Percentiles rank a stretch among this genome's conserved stretches.
phyloP scores from a whole-genome alignment of 2,113 vertebrate genomes.

The Naja naja region DNA sequence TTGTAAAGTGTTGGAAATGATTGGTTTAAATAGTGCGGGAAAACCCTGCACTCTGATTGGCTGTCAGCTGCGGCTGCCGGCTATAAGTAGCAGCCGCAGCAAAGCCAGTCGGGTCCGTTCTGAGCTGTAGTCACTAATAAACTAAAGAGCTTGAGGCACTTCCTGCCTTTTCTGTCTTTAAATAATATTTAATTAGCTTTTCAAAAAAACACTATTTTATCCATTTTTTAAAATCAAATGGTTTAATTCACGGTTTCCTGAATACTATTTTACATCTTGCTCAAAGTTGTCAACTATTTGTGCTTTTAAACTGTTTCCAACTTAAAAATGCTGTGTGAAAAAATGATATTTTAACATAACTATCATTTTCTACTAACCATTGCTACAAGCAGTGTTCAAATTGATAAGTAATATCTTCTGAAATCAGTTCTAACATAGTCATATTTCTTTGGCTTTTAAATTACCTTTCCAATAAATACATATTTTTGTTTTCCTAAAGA shows the following conservation, averaged over 20 bases:
- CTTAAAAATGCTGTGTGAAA: not conserved
- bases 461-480: slow-evolving; percentile 23
- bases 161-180: no score
- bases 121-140: no score
- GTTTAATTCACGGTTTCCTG: not conserved
- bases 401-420: not conserved
- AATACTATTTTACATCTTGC: not conserved
- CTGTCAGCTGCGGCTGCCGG: no score
- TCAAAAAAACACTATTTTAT: not conserved
- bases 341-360: not conserved
- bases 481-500: not conserved
- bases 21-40: no score
- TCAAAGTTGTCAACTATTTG: not conserved
- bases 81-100: no score
- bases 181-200: slow-evolving; percentile 1
- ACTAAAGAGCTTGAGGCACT: no score
- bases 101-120: no score
- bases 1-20: no score
- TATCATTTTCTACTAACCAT: not conserved
- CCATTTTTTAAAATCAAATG: not conserved
- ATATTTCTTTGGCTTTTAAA: not conserved
- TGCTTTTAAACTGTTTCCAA: not conserved
- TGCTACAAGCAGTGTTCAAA: slow-evolving; percentile 6
- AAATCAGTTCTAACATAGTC: not conserved
- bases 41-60: no score